Base-by-base conservation (phyloP, 2,888 invertebrate genomes). In the Oscheius sp. region DNA sequence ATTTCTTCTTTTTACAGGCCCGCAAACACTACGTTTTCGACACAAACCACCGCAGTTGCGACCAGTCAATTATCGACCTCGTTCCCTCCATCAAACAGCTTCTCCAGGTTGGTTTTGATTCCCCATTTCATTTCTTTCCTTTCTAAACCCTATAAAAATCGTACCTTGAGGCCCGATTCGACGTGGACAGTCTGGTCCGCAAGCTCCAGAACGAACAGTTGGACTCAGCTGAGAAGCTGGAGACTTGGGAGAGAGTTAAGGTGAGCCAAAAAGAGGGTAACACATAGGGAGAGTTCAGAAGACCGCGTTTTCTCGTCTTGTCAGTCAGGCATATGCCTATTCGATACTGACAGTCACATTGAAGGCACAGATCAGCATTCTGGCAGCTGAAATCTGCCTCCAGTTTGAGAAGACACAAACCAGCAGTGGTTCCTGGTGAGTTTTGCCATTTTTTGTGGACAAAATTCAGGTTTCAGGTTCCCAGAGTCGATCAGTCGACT, bases 21-120 rank as follows among this genome's bases (percentile, higher is more conserved):
- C 77, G 84, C 0, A 73, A 82, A 9, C 82, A 81, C 58, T 86
- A 84, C 66, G 79, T 86, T 21, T 86, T 85, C 74, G 85, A 86
- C 72, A 77, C 80, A 0, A 81, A 84, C 32, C 86, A 86, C 50
- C 77, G 82, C 7, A 79, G 84, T 0, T 83, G 83, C 72, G 86
- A 86, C 50, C 79, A 82, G 62, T 81, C 84, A 10, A 82, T 85
- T 47, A 60, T 78, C 2, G 80, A 84, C 53, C 72, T 85, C 10
- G 72, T 82, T 29, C 83, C 80, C 21, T 76, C 79, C 3, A 68
- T 82, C 29, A 79, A 71, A 10, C 57, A 74, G 4, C 78, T 80
- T 13, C 78, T 80, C 59, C 73, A 79, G 73, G 79, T 79, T 55
- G 35, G 58, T 58, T 33, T 33, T 21, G n/a, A 9, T 57, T 57